These are phyloP conservation scores for Cerastis rubricosa DNA, from an alignment of 2,888 invertebrate species.

Conservation along the genomic window DNA sequence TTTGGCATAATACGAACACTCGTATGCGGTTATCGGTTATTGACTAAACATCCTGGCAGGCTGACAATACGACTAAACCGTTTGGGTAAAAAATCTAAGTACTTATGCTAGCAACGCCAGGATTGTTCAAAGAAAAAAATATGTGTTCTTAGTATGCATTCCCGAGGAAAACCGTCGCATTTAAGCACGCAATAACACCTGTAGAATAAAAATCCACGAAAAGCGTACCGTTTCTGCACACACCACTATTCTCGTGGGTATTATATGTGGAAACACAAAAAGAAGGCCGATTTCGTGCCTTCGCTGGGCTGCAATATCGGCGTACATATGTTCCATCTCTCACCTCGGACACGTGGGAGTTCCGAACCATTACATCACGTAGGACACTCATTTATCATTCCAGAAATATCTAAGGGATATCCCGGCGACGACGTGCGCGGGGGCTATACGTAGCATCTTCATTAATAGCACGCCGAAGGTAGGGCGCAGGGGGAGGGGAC, in stretches of 20 bases:
- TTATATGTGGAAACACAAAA: slow-evolving; percentile 51
- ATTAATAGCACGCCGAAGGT: slow-evolving; percentile 73
- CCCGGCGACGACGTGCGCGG: slow-evolving; percentile 68
- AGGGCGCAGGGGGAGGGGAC: slow-evolving; percentile 42
- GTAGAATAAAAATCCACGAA: slow-evolving; percentile 41
- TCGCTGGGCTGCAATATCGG: slow-evolving; percentile 59
- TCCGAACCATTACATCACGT: slow-evolving; percentile 78
- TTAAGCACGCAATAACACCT: slow-evolving; percentile 47
- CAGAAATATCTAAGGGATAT: slow-evolving; percentile 77
- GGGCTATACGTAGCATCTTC: slow-evolving; percentile 72
- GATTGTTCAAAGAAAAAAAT: slow-evolving; percentile 9
- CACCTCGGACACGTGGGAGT: slow-evolving; percentile 72
- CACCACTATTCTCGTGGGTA: slow-evolving; percentile 45
- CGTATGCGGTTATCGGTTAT: slow-evolving; percentile 48
- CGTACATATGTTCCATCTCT: slow-evolving; percentile 63
- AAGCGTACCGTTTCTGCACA: slow-evolving; percentile 14
- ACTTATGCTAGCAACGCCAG: background rate
- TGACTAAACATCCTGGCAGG: slow-evolving; percentile 41
- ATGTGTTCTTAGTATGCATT: slow-evolving; percentile 24
- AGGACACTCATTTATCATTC: slow-evolving; percentile 81
- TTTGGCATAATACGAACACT: slow-evolving; percentile 52
- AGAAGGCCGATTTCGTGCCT: slow-evolving; percentile 39
- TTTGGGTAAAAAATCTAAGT: slow-evolving; percentile 14
- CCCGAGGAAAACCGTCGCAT: slow-evolving; percentile 6
- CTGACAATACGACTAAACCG: slow-evolving; percentile 33